phyloP scores from a whole-genome alignment of 2,888 invertebrate genomes.

The Cryptocephalus primarius region DNA sequence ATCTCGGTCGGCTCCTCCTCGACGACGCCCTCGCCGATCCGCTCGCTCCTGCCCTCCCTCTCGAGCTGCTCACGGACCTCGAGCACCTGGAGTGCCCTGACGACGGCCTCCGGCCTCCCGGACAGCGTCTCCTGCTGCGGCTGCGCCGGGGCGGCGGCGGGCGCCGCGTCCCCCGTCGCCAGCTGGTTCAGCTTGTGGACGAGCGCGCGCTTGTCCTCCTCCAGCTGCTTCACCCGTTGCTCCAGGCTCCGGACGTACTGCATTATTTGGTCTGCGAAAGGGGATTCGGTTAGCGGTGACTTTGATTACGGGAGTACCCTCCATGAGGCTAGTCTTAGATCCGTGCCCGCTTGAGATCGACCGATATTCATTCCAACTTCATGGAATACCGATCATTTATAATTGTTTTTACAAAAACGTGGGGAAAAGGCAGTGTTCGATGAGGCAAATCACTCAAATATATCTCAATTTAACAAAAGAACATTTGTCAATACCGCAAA shows the following conservation, averaged over 20 bases:
- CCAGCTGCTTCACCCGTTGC: conserved; percentile 70
- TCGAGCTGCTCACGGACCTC: conserved; percentile 81
- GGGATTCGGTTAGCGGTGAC: background rate
- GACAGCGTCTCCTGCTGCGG: conserved; percentile 36
- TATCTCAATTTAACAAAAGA: too few relatives aligned
- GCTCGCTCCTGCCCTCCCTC: conserved; percentile 45
- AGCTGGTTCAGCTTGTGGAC: conserved; percentile 41
- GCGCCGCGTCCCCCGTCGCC: conserved; percentile 38
- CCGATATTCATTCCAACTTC: too few relatives aligned
- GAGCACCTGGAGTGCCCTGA: conserved; percentile 64
- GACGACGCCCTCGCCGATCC: conserved; percentile 22
- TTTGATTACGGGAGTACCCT: too few relatives aligned
- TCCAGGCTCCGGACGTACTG: conserved; percentile 87
- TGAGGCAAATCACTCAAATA: too few relatives aligned
- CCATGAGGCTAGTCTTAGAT: too few relatives aligned
- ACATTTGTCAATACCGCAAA: too few relatives aligned
- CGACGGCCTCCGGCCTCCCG: conserved; percentile 82
- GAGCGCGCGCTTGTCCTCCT: conserved; percentile 63
- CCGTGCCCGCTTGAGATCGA: too few relatives aligned
- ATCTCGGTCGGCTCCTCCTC: conserved; percentile 46
- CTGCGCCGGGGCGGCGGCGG: conserved; percentile 25
- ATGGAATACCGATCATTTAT: too few relatives aligned
- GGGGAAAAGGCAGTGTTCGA: too few relatives aligned
- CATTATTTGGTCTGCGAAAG: conserved; percentile 64
- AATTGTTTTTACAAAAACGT: too few relatives aligned